Evolutionary conservation across 2,797 vertebrate species (phyloP).

Genomic region (Pseudotriccus pelzelni): DNA sequence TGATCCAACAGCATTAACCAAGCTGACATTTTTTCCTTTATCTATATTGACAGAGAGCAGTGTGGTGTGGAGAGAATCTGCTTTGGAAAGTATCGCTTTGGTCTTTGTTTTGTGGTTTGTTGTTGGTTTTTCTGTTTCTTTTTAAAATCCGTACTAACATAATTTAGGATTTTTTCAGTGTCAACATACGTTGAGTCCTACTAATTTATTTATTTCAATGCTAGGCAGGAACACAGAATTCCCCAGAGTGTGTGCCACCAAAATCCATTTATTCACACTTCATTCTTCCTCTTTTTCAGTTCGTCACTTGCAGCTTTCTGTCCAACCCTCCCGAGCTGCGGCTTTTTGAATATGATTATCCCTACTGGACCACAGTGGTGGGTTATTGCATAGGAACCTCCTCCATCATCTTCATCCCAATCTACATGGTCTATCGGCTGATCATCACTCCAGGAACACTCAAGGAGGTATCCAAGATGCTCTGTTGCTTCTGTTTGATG

Average conservation of each 20-base stretch:
- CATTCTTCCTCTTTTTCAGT: constrained; percentile 76
- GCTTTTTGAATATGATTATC: constrained; percentile 90
- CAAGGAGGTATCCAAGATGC: constrained; percentile 83
- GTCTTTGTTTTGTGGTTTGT: background rate
- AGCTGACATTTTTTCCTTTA: background rate
- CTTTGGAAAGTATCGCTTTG: background rate
- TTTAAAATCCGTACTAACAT: background rate
- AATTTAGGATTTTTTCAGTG: background rate
- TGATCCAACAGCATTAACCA: background rate
- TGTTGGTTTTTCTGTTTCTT: background rate
- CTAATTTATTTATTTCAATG: background rate
- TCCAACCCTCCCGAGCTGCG: constrained; percentile 87
- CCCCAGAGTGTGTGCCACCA: background rate
- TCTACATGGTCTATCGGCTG: constrained; percentile 90
- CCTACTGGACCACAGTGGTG: constrained; percentile 89
- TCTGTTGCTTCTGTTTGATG: background rate
- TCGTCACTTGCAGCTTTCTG: constrained; percentile 95
- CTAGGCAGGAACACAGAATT: background rate
- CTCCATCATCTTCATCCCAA: constrained; percentile 92
- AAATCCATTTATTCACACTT: background rate
- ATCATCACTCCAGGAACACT: constrained; percentile 88
- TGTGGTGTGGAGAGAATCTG: background rate
- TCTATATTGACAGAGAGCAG: background rate
- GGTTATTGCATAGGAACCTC: constrained; percentile 96
- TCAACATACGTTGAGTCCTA: background rate